Percentiles rank a stretch among this genome's conserved stretches.
phyloP scores from a whole-genome alignment of 2,113 vertebrate species.

The Indri indri region DNA sequence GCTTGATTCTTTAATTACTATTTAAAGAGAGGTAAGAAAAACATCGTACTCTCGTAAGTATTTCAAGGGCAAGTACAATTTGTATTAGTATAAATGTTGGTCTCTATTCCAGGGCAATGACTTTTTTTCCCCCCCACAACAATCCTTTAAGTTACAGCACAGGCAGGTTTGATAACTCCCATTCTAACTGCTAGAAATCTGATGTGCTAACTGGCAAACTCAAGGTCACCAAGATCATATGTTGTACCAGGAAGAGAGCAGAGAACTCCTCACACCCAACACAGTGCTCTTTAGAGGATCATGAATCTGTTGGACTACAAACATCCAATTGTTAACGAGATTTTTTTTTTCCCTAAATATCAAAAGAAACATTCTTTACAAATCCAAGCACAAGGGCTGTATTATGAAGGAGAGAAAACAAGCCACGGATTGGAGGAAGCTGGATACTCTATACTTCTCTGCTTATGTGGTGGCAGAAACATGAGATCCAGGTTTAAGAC shows the following conservation, averaged over 20 bases:
- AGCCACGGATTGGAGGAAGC: slow-evolving; percentile 20
- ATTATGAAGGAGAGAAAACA: slow-evolving; percentile 57
- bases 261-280: slow-evolving; percentile 55
- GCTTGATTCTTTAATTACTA: background rate
- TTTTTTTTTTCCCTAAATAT: background rate
- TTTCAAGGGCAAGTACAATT: background rate
- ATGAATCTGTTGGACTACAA: slow-evolving; percentile 36
- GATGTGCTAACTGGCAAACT: background rate
- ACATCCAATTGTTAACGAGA: slow-evolving; percentile 31
- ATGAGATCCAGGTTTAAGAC: slow-evolving; percentile 31
- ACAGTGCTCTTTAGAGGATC: slow-evolving; percentile 58
- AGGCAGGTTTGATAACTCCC: background rate
- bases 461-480: slow-evolving; percentile 40
- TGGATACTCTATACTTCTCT: slow-evolving; percentile 51
- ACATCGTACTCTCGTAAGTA: background rate
- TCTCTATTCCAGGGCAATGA: background rate
- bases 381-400: slow-evolving; percentile 62
- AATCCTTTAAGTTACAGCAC: background rate
- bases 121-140: background rate
- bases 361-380: slow-evolving; percentile 71
- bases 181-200: slow-evolving; percentile 9
- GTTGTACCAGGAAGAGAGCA: slow-evolving; percentile 54
- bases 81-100: background rate
- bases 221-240: slow-evolving; percentile 56
- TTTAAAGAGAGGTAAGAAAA: background rate